phyloP scores from a whole-genome alignment of 2,888 invertebrate species.

The Lepidocyrtoides sp. region DNA sequence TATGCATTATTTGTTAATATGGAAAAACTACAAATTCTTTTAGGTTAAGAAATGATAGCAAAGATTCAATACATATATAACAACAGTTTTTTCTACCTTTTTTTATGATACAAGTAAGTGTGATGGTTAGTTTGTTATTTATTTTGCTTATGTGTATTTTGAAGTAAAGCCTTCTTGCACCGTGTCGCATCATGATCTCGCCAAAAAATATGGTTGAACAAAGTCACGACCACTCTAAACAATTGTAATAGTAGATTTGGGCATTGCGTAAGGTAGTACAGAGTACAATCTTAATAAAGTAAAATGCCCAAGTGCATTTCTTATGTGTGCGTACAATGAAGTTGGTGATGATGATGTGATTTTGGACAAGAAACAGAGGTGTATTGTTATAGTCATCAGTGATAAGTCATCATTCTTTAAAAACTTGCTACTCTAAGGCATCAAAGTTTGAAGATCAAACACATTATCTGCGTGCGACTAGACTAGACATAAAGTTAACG shows the following conservation, averaged over 20 bases:
- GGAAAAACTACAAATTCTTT: too few relatives aligned
- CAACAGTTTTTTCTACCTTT: too few relatives aligned
- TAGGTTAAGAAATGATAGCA: too few relatives aligned
- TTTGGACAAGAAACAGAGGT: not conserved
- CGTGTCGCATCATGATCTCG: too few relatives aligned
- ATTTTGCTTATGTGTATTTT: too few relatives aligned
- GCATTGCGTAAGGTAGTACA: not conserved
- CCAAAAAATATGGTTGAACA: not conserved
- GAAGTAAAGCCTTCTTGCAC: too few relatives aligned
- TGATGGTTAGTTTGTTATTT: too few relatives aligned
- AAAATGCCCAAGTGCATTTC: not conserved
- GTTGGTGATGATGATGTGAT: not conserved
- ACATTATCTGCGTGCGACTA: too few relatives aligned
- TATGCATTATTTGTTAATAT: not conserved
- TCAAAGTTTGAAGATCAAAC: too few relatives aligned
- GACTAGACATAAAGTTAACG: too few relatives aligned
- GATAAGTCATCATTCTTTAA: not conserved
- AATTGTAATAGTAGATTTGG: conserved; percentile 1
- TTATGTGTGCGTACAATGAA: not conserved
- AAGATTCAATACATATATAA: too few relatives aligned
- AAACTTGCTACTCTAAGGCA: not conserved
- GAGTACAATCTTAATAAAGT: conserved; percentile 7
- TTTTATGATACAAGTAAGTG: too few relatives aligned
- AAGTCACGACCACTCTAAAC: conserved; percentile 10
- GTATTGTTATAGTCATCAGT: not conserved